Evolutionary conservation across 1,140 invertebrate genomes (phyloP), one percentile per base, ranked within the genome.

Genomic region (Frieseomelitta varia): DNA sequence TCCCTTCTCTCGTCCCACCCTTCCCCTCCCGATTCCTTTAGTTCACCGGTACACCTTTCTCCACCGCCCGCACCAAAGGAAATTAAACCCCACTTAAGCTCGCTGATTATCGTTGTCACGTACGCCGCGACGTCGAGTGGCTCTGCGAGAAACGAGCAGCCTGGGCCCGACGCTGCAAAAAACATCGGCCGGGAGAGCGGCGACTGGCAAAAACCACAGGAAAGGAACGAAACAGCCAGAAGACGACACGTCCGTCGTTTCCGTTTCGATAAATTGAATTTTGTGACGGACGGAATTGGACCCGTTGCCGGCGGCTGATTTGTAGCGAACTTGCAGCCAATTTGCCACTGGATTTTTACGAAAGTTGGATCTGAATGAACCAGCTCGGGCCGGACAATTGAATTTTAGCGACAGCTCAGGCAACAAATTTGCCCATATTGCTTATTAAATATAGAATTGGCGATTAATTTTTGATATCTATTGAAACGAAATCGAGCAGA

Each of bases 1-100:
- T 88, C 82, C 88, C 84, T 88, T 71, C 81, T 79, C 79, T 47
- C 51, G 76, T 55, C 81, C 55, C 21, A 27, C 71, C 61, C 69
- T 11, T 67, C 56, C 56, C 75, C 39, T 8, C 51, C 24, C 30
- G 34, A 53, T 61, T 65, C 75, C 30, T 65, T 76, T 58, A 72
- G 79, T 61, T 61, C 83, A 84, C 83, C 80, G 82, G 88, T 77
- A 24, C 2, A 30, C 88, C 79, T 87, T 88, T 90, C 91, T 91
- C 84, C 83, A 84, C 90, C 93, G 91, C 91, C 93, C 92, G 91
- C 92, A 85, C 91, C 92, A 87, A 86, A 89, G 90, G 88, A 93
- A 94, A 94, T 94, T 94, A 94, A 94, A 90, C 87, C 91, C 87
- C 92, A 93, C 92, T 94, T 93, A 72, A 94, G 90, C 91, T 89